Base-by-base conservation (phyloP, 2,888 invertebrate species). In the Embidobia sp. region DNA sequence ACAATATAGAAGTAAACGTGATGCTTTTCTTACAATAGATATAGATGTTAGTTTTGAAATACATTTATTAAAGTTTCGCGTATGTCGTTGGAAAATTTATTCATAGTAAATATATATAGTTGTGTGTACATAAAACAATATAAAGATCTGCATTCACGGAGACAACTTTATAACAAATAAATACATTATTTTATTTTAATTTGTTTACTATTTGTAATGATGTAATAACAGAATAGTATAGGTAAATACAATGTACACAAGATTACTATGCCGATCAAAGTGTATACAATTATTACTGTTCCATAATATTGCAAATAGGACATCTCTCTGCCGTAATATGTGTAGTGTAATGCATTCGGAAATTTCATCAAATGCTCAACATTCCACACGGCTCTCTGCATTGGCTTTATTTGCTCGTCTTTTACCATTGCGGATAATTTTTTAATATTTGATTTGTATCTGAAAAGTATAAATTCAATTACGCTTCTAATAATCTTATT, bases 361-460 rank as follows among this genome's bases (percentile, higher is more conserved):
- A 86, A 88, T 82, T 87, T 86, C 27, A 87, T 73, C 33, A 86
- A 84, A 77, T 88, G 88, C 51, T 87, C 86, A 19, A 88, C 79
- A 53, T 85, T 81, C 87, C 87, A 87, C 16, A 88, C 74, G 2
- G 85, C 86, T 53, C 77, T 85, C n/a, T 87, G 80, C 27, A 87
- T 84, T 1, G 87, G 87, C 37, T 85, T 86, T 19, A 86, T 77
- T 22, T 79, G 51, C 59, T 88, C 88, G 49, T 87, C 86, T 31
- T 81, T 83, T 16, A 85, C 57, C 31, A 86, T 82, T 7, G 73
- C 83, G 1, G 83, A 82, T 82, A 86, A 80, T 8, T 22, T 22
- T 73, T 75, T 79, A 22, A 86, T 84, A 26, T 86, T 86, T 2
- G 72, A 44, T 2, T 59, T 46, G 44, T 86, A 86, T 13, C 86